Evolutionary conservation across 2,888 invertebrate genomes (phyloP).

Genomic region (Tortrix viridana): DNA sequence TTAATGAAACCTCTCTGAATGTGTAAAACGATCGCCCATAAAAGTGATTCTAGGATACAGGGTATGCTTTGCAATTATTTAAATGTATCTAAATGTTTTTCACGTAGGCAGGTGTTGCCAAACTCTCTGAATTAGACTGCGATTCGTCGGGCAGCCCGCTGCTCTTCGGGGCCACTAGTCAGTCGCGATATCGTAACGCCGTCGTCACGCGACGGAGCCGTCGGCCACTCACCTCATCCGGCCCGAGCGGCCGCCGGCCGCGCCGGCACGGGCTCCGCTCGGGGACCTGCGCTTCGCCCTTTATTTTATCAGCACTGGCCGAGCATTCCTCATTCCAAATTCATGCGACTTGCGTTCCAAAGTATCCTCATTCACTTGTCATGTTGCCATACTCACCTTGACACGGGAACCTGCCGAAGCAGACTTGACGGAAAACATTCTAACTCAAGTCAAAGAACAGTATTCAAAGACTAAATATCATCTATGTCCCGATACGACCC

Average conservation of each 20-base stretch:
- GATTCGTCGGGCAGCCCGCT: conserved; percentile 57
- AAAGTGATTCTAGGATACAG: conserved; percentile 95
- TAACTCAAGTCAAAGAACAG: not conserved
- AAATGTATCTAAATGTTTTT: conserved; percentile 86
- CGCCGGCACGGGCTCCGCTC: conserved; percentile 2
- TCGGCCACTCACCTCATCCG: conserved; percentile 61
- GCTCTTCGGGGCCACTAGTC: conserved; percentile 77
- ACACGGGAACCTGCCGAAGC: conserved; percentile 41
- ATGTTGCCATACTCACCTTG: conserved; percentile 50
- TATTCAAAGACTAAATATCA: conserved; percentile 3
- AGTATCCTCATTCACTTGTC: conserved; percentile 72
- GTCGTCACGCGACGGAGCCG: conserved; percentile 70
- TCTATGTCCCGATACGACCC: conserved; percentile 24
- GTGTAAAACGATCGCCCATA: conserved; percentile 84
- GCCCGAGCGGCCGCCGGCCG: conserved; percentile 11
- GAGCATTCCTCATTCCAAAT: conserved; percentile 48
- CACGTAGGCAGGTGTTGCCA: conserved; percentile 76
- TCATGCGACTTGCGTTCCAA: conserved; percentile 55
- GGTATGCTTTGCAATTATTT: conserved; percentile 97
- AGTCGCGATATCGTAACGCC: conserved; percentile 80
- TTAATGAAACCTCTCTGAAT: conserved; percentile 79
- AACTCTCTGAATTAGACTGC: conserved; percentile 61
- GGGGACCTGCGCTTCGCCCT: conserved; percentile 56
- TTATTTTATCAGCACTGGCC: conserved; percentile 46
- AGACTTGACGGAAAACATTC: not conserved